Evolutionary conservation across 2,113 vertebrate species (phyloP).

Genomic region (Engystomops pustulosus): DNA sequence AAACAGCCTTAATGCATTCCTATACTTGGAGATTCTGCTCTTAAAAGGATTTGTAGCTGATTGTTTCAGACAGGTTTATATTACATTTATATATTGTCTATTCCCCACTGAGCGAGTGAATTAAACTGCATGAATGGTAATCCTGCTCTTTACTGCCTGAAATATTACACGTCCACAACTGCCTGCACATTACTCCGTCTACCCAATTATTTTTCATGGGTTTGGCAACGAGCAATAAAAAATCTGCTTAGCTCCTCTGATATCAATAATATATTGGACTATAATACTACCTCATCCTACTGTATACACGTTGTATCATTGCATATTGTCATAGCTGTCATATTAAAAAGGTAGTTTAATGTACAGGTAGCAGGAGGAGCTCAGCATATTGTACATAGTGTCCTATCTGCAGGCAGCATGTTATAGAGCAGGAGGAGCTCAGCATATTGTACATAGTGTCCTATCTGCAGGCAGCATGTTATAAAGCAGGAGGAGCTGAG

Average conservation of each 20-base stretch:
- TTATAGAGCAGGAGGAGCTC: too few relatives aligned
- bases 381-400: too few relatives aligned
- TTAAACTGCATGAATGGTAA: background rate
- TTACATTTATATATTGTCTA: background rate
- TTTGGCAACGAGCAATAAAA: background rate
- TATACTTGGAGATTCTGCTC: background rate
- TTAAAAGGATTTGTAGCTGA: background rate
- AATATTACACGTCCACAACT: background rate
- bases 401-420: too few relatives aligned
- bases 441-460: too few relatives aligned
- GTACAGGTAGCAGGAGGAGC: too few relatives aligned
- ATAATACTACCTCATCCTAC: background rate
- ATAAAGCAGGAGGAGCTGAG: too few relatives aligned
- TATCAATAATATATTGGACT: background rate
- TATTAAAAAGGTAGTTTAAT: too few relatives aligned
- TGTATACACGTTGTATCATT: background rate
- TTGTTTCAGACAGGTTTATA: slow-evolving; percentile 7
- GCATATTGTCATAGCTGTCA: too few relatives aligned
- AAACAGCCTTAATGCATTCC: background rate
- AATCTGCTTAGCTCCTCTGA: background rate
- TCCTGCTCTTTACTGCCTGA: background rate
- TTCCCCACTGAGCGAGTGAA: background rate
- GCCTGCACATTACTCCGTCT: background rate
- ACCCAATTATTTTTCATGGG: background rate
- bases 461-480: too few relatives aligned